A percentile compares a stretch with the other conserved stretches of the same genome.
phyloP scores from a whole-genome alignment of 2,888 invertebrate genomes.

The Erynnis tages region DNA sequence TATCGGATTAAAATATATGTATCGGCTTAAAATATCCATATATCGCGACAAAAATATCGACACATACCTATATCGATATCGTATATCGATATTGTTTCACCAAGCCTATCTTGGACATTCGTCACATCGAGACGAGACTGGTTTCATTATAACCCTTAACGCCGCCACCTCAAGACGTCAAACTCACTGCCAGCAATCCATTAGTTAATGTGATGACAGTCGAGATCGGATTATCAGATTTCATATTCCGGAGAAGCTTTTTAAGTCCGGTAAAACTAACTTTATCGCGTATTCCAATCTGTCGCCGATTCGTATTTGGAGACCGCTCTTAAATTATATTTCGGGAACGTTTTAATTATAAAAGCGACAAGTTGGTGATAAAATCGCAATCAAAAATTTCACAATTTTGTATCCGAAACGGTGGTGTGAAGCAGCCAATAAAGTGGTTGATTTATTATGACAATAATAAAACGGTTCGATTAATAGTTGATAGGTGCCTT shows the following conservation, averaged over 20 bases:
- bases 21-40: no score
- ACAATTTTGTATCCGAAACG: conserved; percentile 9
- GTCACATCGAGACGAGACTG: conserved; percentile 49
- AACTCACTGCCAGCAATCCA: conserved; percentile 47
- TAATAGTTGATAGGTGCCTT: no score
- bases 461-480: conserved; percentile 22
- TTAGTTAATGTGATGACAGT: conserved; percentile 70
- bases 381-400: conserved; percentile 24
- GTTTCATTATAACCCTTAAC: conserved; percentile 56
- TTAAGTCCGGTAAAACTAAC: conserved; percentile 49
- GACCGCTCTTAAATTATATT: conserved; percentile 22
- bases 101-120: conserved; percentile 66
- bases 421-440: conserved; percentile 24
- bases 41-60: no score
- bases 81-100: no score
- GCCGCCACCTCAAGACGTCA: conserved; percentile 44
- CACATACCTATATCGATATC: no score
- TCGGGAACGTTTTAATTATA: conserved; percentile 31
- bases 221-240: conserved; percentile 72
- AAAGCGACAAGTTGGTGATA: conserved; percentile 33
- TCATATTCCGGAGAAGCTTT: conserved; percentile 63
- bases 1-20: no score
- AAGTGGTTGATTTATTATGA: conserved; percentile 28
- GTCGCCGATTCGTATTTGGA: conserved; percentile 36
- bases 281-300: conserved; percentile 38